Evolutionary conservation across 2,888 invertebrate genomes (phyloP).

Genomic region (Cephus runcator): DNA sequence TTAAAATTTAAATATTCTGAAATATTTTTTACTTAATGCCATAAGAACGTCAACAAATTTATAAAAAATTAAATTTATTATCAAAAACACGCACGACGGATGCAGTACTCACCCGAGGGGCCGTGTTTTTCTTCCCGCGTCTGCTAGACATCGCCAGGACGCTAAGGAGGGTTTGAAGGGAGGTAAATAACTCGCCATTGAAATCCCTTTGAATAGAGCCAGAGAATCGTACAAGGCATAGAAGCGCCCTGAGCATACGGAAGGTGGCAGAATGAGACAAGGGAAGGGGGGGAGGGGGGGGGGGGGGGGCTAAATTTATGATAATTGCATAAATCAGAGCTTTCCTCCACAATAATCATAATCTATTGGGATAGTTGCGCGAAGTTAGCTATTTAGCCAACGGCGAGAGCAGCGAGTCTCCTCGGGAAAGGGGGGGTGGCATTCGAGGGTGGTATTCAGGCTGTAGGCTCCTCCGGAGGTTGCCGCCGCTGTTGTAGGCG

Average conservation of each 20-base stretch:
- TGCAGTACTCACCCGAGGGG: background rate
- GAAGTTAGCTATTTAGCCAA: slow-evolving; percentile 64
- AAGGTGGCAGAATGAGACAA: slow-evolving; percentile 42
- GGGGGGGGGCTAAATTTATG: slow-evolving; percentile 53
- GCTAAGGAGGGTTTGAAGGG: slow-evolving; percentile 4
- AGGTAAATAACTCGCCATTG: slow-evolving; percentile 60
- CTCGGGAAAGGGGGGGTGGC: background rate
- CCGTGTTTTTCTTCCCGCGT: background rate
- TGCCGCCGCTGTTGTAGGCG: background rate
- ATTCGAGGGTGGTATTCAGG: background rate
- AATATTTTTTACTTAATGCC: background rate
- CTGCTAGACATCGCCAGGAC: background rate
- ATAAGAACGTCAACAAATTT: background rate
- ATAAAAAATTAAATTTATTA: background rate
- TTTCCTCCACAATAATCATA: slow-evolving; percentile 65
- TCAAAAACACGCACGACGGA: background rate
- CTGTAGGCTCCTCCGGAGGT: background rate
- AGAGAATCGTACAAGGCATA: slow-evolving; percentile 25
- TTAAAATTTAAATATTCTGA: background rate
- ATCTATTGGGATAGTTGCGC: slow-evolving; percentile 64
- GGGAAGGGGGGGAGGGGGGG: slow-evolving; percentile 33
- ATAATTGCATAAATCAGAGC: slow-evolving; percentile 65
- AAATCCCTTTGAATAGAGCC: slow-evolving; percentile 56
- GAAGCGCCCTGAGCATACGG: slow-evolving; percentile 59
- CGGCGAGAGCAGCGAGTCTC: slow-evolving; percentile 43